Base-by-base conservation (phyloP, 2,797 vertebrate species). In the Tympanoctomys barrerae region DNA sequence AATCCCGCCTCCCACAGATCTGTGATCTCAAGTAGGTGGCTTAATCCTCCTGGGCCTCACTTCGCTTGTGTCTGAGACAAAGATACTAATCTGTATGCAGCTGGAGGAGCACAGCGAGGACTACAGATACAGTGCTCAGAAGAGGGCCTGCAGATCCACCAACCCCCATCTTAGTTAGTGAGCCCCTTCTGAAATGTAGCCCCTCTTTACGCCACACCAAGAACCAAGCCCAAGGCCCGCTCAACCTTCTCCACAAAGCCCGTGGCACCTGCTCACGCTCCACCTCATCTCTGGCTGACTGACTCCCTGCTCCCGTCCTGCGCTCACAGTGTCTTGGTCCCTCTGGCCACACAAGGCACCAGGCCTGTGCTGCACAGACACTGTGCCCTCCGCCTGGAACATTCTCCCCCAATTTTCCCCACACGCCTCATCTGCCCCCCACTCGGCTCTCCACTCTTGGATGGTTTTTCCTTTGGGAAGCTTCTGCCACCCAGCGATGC, bases 381-480 rank as follows among this genome's bases (percentile, higher is more conserved):
- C 46, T 33, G 28, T 31, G 28, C 46, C 75, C 26, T 46, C 75
- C 28, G 6, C 75, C 39, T 33, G 46, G 75, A 33, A 18, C 75
- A 33, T 49, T 52, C 46, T 18, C 46, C 28, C 42, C 46, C 18
- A 33, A 78, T 14, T 42, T 64, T 64, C 71, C 19, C 7, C 62
- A 39, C 28, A 16, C 2, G 4, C 1, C 36, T 5, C n/a, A 46
- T 26, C 83, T 31, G 12, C 1, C 0, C 1, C 28, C 70, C 1
- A 4, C 14, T 39, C 57, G 28, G 14, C 75, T 70, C 57, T 90
- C 13, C 4, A 19, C 5, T 85, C 79, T 88, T 31, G n/a, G 19
- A 4, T 11, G 79, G 7, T 33, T 7, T 36, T 86, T 80, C 87
- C 91, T 95, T 49, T 46, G 46, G 14, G 54, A 88, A 71, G 31